Conservation (phyloP, 2,797 vertebrate genomes). For the Cephalopachus bancanus region DNA sequence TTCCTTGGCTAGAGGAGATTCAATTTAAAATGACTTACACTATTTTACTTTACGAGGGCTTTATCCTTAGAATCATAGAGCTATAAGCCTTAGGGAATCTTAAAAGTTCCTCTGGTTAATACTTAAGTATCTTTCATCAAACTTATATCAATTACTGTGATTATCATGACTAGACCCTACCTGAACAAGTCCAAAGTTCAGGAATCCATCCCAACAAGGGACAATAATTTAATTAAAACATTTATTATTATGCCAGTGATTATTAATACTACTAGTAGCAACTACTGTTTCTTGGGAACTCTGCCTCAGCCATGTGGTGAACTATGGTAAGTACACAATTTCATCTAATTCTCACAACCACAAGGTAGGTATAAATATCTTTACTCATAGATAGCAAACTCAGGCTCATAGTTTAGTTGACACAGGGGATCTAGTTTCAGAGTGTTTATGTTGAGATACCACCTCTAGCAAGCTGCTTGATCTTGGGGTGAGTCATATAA, state of each 20-base stretch:
- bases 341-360: neutral
- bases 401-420: neutral
- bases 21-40: neutral
- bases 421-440: neutral
- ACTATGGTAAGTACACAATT: no score
- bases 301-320: neutral
- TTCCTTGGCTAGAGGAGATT: neutral
- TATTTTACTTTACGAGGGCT: neutral
- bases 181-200: neutral
- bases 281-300: neutral
- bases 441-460: neutral
- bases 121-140: neutral
- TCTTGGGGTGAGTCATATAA: neutral
- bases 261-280: no score
- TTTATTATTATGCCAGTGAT: neutral
- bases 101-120: neutral
- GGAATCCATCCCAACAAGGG: neutral
- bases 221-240: neutral
- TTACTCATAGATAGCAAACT: neutral
- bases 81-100: neutral
- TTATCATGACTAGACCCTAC: neutral
- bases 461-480: neutral
- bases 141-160: neutral
- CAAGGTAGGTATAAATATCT: neutral
- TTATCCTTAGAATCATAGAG: neutral